Base-by-base conservation (phyloP, 2,888 invertebrate genomes). In the Sminthurides aquaticus region DNA sequence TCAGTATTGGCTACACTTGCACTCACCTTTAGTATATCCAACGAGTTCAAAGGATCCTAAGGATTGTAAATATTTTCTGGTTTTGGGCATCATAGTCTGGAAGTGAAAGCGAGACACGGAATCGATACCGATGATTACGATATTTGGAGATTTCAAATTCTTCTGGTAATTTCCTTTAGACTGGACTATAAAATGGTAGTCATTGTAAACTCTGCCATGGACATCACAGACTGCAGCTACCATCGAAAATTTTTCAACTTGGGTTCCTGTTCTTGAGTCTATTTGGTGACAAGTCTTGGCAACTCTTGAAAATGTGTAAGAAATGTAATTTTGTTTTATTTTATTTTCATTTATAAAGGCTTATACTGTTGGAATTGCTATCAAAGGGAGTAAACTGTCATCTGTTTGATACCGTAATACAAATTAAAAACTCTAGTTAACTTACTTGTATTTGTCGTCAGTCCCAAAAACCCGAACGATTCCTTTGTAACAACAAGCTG, bases 91-190 rank as follows among this genome's bases (percentile, higher is more conserved):
- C 34, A 76, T 76, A 0, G 78, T 74, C n/a, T 76, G 69, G 57
- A 78, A 77, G 64, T 78, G 77, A 57, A 78, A 73, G 8, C 78
- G 69, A 0, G 79, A 79, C 20, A 78, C 75, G 0, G 78, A 77
- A 67, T 79, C 79, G 54, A 78, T 71, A 1, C 79, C 79, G 18
- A 79, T 67, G 71, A 79, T 76, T 28, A 79, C 67, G 2, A 79
- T 76, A 63, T 77, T 78, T 3, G 70, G 64, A 54, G 52, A 58
- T 15, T 59, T 20, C 48, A 5, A 8, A 25, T 49, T 27, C 2
- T 18, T 25, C n/a, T 2, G 1, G n/a, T 24, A 2, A 3, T 27
- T 15, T 29, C 28, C 49, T 49, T 48, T 2, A 25, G 49, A 49
- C n/a, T 49, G 43, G 49, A n/a, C 52, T 8, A 52, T 20, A 20